Evolutionary conservation across 2,797 vertebrate genomes (phyloP).

Genomic region (Gymnoscopelus braueri): DNA sequence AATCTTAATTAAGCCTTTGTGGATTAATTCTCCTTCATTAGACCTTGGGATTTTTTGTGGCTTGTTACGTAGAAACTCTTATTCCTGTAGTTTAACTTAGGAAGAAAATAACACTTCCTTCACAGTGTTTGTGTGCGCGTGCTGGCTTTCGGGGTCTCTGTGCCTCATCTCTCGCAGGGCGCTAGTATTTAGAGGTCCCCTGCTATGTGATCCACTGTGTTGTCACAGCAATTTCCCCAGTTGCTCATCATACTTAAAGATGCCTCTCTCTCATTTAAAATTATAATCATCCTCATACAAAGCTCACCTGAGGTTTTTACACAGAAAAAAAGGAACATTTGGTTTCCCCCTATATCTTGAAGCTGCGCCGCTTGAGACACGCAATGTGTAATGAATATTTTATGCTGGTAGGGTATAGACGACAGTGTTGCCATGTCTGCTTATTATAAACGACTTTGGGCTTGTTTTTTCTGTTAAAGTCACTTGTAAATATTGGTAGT

Average conservation of each 20-base stretch:
- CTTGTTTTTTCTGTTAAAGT: too few species aligned
- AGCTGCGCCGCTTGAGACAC: conserved; percentile 48
- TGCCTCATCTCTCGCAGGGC: conserved; percentile 73
- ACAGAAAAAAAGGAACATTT: conserved; percentile 54
- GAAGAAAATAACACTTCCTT: neutral
- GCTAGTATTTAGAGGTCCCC: conserved; percentile 73
- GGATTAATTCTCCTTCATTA: conserved; percentile 76
- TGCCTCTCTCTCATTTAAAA: conserved; percentile 72
- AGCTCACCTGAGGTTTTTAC: conserved; percentile 75
- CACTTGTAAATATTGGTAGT: too few species aligned
- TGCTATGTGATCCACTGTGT: conserved; percentile 73
- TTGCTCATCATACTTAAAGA: conserved; percentile 81
- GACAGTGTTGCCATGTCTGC: too few species aligned
- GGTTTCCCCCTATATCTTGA: conserved; percentile 59
- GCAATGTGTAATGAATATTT: conserved; percentile 49
- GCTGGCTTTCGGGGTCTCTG: conserved; percentile 71
- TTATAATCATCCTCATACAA: conserved; percentile 72
- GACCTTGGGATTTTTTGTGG: conserved; percentile 70
- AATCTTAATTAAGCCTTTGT: conserved; percentile 84
- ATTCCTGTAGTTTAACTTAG: conserved; percentile 41
- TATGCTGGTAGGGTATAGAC: conserved; percentile 21
- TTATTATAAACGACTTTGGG: too few species aligned
- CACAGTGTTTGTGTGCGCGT: conserved; percentile 12
- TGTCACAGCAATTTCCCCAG: conserved; percentile 80
- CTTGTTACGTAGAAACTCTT: conserved; percentile 50